Percentiles rank a stretch among this genome's conserved stretches.
Conservation (phyloP, 2,888 invertebrate genomes). For the Euspilapteryx auroguttella region DNA sequence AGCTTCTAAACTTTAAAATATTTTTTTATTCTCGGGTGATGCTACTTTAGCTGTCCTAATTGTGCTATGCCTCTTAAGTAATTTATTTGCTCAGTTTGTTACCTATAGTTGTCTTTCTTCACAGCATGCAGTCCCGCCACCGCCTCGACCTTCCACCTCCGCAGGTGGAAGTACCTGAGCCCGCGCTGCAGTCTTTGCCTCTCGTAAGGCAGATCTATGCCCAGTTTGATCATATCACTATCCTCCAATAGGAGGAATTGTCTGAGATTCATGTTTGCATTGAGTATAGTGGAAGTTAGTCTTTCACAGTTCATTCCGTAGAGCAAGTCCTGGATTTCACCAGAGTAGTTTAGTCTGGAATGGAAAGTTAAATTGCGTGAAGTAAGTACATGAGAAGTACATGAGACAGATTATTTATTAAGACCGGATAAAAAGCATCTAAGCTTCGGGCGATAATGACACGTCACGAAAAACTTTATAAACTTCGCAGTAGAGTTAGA, state of each 20-base stretch:
- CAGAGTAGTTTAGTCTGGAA: conserved; percentile 46
- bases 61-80: no score
- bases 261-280: conserved; percentile 50
- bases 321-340: conserved; percentile 58
- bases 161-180: conserved; percentile 60
- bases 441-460: no score
- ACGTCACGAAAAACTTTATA: no score
- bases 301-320: conserved; percentile 63
- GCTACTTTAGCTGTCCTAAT: no score
- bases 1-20: no score
- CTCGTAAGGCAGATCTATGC: conserved; percentile 63
- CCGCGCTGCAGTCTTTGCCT: conserved; percentile 55
- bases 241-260: conserved; percentile 62
- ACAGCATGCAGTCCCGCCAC: conserved; percentile 39
- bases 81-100: no score
- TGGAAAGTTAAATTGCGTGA: background rate
- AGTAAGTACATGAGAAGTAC: no score
- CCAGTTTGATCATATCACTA: conserved; percentile 54
- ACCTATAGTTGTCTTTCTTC: conserved; percentile 42
- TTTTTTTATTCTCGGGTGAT: no score
- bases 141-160: conserved; percentile 52
- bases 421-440: no score
- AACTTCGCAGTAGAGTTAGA: no score
- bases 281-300: conserved; percentile 39
- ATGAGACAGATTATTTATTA: no score